Conservation (phyloP, 2,797 vertebrate genomes). For the Aulostomus chinensis region DNA sequence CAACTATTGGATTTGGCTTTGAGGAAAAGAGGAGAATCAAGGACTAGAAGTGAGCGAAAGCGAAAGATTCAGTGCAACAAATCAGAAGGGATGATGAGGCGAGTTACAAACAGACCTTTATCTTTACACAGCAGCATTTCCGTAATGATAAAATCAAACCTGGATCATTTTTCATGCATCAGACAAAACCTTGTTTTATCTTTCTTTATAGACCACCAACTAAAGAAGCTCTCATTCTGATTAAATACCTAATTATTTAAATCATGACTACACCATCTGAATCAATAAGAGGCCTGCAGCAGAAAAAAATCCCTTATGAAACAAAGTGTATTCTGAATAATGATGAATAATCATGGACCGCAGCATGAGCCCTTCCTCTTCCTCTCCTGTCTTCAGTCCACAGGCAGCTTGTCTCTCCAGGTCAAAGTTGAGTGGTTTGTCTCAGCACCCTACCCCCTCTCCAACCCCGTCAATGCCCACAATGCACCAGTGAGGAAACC, state of each 20-base stretch:
- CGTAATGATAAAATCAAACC: background rate
- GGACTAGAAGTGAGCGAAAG: constrained; percentile 33
- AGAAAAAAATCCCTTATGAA: constrained; percentile 30
- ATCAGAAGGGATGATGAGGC: constrained; percentile 13
- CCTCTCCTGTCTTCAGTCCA: constrained; percentile 53
- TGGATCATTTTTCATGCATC: constrained; percentile 5
- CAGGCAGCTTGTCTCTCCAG: constrained; percentile 64
- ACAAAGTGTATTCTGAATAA: constrained; percentile 36
- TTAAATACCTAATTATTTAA: constrained; percentile 13
- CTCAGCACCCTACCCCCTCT: constrained; percentile 48
- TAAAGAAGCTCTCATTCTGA: constrained; percentile 1
- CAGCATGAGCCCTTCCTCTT: constrained; percentile 54
- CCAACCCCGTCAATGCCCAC: constrained; percentile 55
- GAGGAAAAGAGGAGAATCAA: constrained; percentile 35
- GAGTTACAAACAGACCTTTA: constrained; percentile 16
- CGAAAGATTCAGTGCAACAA: constrained; percentile 22
- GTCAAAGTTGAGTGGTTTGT: constrained; percentile 77
- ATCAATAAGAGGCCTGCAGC: constrained; percentile 19
- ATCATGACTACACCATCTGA: constrained; percentile 16
- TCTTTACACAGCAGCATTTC: background rate
- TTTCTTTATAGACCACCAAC: background rate
- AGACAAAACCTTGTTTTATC: background rate
- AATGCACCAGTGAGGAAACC: constrained; percentile 69
- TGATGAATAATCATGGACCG: constrained; percentile 50
- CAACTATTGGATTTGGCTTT: constrained; percentile 51